A percentile compares a stretch with the other conserved stretches of the same genome.
Conservation (phyloP, 1,140 invertebrate genomes). For the Trichomalopsis sarcophagae region DNA sequence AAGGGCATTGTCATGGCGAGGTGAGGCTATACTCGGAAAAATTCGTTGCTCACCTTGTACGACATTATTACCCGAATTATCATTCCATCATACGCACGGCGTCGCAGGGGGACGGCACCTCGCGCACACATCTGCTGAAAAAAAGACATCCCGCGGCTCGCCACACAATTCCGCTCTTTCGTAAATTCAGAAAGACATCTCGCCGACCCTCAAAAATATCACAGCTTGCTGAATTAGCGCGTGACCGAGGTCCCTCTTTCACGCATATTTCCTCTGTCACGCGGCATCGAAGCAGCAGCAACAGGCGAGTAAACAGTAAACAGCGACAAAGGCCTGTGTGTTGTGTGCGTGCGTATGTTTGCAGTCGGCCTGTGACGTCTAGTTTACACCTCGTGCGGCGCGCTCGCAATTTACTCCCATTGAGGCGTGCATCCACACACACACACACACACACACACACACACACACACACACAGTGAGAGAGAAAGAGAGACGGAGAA, state of each 20-base stretch:
- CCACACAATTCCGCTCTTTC: constrained; percentile 8
- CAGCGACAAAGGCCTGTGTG: constrained; percentile 4
- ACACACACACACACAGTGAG: background rate
- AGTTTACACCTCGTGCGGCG: constrained; percentile 49
- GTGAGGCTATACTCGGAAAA: constrained; percentile 12
- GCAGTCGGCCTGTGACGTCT: constrained; percentile 42
- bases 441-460: no score
- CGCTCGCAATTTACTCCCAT: constrained; percentile 14
- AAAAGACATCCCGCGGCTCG: constrained; percentile 37
- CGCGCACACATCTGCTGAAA: constrained; percentile 34
- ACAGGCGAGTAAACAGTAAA: constrained; percentile 24
- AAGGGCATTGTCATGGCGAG: background rate
- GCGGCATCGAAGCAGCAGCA: background rate
- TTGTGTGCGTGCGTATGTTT: background rate
- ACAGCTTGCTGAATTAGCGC: constrained; percentile 33
- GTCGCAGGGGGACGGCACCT: background rate
- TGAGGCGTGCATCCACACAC: background rate
- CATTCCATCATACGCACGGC: constrained; percentile 1
- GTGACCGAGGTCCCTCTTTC: background rate
- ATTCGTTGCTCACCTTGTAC: constrained; percentile 42
- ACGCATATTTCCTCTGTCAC: background rate
- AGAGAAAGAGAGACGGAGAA: background rate
- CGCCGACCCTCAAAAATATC: background rate
- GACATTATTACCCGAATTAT: constrained; percentile 48
- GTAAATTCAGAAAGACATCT: constrained; percentile 52